Evolutionary conservation across 1,140 invertebrate species (phyloP), one percentile per base, ranked within the genome.

Genomic region (Drosophila funebris): DNA sequence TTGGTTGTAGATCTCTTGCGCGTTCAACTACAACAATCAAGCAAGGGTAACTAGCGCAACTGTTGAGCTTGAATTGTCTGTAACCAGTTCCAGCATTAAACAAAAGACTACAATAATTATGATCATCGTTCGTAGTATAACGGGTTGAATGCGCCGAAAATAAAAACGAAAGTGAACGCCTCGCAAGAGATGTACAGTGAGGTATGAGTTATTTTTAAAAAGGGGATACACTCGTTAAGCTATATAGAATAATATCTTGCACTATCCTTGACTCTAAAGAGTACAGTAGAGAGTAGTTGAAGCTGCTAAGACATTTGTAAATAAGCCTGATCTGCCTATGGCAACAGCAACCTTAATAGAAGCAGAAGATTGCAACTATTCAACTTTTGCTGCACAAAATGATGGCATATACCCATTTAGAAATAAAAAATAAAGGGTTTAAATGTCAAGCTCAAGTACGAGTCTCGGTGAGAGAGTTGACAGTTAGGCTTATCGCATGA

Each of bases 111-210:
- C 43, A 64, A 68, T 67, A 73, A 62, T 73, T 61, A 68, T 66
- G 57, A 73, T 68, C 68, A 66, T 54, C 56, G 58, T 64, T 64
- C 61, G 72, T 50, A 53, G 72, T 50, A 53, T 44, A 72, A 62
- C 69, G 75, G 68, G 76, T 78, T 78, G 76, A 78, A 78, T 78
- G 76, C 62, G 68, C 76, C 68, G 41, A 72, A 78, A 78, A 73
- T 68, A 62, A 78, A 78, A 78, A 66, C 58, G 62, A 72, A 78
- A 73, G 73, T 71, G 72, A 72, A 60, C 66, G 72, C 66, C 67
- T 77, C 56, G 67, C 50, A 58, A 57, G 20, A 46, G 43, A 11
- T 41, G 57, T 48, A 64, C 52, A 64, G 53, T 67, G 53, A 39
- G 22, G 33, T 41, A 44, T 43, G 14, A 44, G 43, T 20, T 36